Evolutionary conservation across 2,888 invertebrate species (phyloP).

Genomic region (Agrotis puta): DNA sequence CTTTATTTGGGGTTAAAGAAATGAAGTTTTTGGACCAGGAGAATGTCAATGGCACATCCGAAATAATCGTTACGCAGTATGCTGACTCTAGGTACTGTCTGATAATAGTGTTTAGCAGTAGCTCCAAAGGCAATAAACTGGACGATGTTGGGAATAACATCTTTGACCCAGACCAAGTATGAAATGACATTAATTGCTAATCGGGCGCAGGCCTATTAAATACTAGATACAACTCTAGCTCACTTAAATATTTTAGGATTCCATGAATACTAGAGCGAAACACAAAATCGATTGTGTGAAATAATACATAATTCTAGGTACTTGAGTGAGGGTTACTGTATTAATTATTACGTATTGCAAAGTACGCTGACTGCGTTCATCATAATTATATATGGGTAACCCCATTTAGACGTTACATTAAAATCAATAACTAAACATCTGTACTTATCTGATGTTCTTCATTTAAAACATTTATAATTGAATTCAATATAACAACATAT

Average conservation of each 20-base stretch:
- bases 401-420: too few species aligned
- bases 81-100: slow-evolving; percentile 76
- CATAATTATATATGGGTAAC: too few species aligned
- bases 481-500: too few species aligned
- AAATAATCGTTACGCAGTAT: slow-evolving; percentile 80
- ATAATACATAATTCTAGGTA: slow-evolving; percentile 11
- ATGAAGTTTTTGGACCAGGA: slow-evolving; percentile 68
- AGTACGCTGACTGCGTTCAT: neutral
- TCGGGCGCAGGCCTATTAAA: slow-evolving; percentile 10
- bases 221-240: slow-evolving; percentile 5
- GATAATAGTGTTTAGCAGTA: slow-evolving; percentile 79
- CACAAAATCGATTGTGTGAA: slow-evolving; percentile 34
- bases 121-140: slow-evolving; percentile 72
- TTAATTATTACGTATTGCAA: neutral
- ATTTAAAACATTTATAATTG: too few species aligned
- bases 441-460: too few species aligned
- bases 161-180: slow-evolving; percentile 4
- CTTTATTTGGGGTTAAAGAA: slow-evolving; percentile 69
- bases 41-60: slow-evolving; percentile 73
- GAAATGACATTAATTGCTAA: slow-evolving; percentile 29
- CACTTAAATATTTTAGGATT: slow-evolving; percentile 57
- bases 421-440: too few species aligned
- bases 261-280: slow-evolving; percentile 31
- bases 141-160: slow-evolving; percentile 46
- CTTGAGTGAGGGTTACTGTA: neutral